phyloP scores from a whole-genome alignment of 2,797 vertebrate genomes.

The Cyprinodon diabolis region DNA sequence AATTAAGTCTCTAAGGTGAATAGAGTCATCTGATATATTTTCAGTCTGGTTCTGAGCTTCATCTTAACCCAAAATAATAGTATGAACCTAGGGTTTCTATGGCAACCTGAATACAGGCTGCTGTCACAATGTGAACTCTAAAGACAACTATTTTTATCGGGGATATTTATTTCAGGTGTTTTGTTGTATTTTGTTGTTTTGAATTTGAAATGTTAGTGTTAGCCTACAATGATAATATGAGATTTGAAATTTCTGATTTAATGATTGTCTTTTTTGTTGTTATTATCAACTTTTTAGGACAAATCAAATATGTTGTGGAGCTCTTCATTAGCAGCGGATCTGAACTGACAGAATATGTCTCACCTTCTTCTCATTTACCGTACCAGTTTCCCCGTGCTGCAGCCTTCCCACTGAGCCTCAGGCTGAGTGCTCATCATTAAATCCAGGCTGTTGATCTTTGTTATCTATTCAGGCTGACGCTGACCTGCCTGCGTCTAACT shows the following conservation, averaged over 20 bases:
- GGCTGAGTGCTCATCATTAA: constrained; percentile 65
- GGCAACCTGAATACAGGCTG: constrained; percentile 77
- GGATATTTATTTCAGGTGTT: constrained; percentile 43
- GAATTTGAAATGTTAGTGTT: background rate
- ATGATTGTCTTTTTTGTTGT: background rate
- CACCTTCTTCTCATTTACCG: constrained; percentile 58
- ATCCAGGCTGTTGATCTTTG: constrained; percentile 70
- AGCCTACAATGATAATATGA: background rate
- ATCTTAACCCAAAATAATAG: constrained; percentile 72
- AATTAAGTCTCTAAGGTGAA: constrained; percentile 44
- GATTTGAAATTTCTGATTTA: background rate
- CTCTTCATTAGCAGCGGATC: constrained; percentile 45
- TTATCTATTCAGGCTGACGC: constrained; percentile 59
- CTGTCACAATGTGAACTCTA: constrained; percentile 63
- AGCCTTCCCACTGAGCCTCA: constrained; percentile 44
- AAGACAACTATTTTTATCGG: constrained; percentile 67
- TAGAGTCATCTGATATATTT: constrained; percentile 25
- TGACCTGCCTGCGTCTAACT: constrained; percentile 53
- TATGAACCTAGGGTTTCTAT: constrained; percentile 81
- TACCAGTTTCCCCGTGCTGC: constrained; percentile 37
- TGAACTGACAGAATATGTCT: constrained; percentile 41
- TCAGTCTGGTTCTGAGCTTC: constrained; percentile 46
- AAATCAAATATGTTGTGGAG: constrained; percentile 13
- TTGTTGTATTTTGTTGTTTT: constrained; percentile 21
- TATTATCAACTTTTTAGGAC: background rate